Conservation (phyloP, 2,797 vertebrate genomes). For the Eulemur albifrons region DNA sequence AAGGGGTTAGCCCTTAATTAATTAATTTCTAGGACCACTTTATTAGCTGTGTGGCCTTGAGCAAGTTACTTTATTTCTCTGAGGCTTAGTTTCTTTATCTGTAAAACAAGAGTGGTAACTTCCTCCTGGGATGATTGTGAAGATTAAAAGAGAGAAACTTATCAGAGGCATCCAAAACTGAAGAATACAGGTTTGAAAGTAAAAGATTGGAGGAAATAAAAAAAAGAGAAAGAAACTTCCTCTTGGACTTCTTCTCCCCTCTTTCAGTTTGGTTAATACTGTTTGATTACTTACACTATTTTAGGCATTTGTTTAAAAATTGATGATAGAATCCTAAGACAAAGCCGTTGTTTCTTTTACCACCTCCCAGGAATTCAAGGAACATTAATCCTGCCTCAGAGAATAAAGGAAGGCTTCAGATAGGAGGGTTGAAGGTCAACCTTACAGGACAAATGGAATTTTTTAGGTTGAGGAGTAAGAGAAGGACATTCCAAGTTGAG, state of each 20-base stretch:
- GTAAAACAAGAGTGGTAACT: not conserved
- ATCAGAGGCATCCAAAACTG: too few relatives aligned
- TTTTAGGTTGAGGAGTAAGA: conserved; percentile 13
- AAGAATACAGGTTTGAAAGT: too few relatives aligned
- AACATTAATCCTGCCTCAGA: not conserved
- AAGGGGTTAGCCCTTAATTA: not conserved
- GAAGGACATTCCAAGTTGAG: not conserved
- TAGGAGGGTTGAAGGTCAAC: not conserved
- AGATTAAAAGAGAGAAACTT: conserved; percentile 8
- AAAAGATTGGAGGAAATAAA: too few relatives aligned
- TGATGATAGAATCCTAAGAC: not conserved
- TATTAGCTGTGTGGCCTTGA: not conserved
- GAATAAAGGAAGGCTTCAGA: conserved; percentile 1
- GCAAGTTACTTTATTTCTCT: conserved; percentile 1
- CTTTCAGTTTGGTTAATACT: not conserved
- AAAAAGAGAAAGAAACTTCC: not conserved
- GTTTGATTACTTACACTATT: conserved; percentile 11
- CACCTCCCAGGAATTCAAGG: not conserved
- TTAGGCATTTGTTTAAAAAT: conserved; percentile 21
- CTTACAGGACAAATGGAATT: not conserved
- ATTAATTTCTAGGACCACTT: not conserved
- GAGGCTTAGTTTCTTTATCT: conserved; percentile 23
- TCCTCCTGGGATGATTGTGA: conserved; percentile 9
- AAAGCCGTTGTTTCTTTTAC: not conserved
- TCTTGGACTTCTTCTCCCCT: not conserved